Conservation (phyloP, 2,113 vertebrate genomes). For the Eptesicus fuscus region DNA sequence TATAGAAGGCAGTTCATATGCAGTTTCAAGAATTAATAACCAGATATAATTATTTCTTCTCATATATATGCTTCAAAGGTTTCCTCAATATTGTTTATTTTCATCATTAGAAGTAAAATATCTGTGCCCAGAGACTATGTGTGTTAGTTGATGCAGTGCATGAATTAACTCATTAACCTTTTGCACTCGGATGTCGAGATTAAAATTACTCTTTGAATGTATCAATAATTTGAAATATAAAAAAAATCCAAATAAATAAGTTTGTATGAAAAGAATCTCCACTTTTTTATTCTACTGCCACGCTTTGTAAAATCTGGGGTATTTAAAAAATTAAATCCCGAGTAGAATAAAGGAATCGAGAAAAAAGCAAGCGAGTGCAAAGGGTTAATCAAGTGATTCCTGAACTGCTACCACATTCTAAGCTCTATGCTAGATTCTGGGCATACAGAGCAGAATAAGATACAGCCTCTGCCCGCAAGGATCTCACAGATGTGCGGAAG, state of each 20-base stretch:
- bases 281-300: too few species aligned
- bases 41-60: not conserved
- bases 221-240: too few species aligned
- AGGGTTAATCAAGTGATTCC: not conserved
- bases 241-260: too few species aligned
- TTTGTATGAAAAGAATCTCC: too few species aligned
- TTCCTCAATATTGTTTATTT: slow-evolving; percentile 7
- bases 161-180: slow-evolving; percentile 27
- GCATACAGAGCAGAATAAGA: not conserved
- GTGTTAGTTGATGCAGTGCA: not conserved
- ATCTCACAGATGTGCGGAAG: not conserved
- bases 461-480: not conserved
- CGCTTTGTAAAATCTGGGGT: too few species aligned
- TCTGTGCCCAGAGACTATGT: not conserved
- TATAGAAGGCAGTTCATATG: not conserved
- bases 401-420: not conserved
- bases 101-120: not conserved
- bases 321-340: too few species aligned
- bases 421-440: not conserved
- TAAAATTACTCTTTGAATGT: too few species aligned
- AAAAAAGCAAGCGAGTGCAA: too few species aligned
- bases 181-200: too few species aligned
- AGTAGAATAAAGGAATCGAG: too few species aligned
- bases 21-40: not conserved
- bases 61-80: not conserved